Base-by-base conservation (phyloP, 2,888 invertebrate genomes). In the Cheilosia vulpina region DNA sequence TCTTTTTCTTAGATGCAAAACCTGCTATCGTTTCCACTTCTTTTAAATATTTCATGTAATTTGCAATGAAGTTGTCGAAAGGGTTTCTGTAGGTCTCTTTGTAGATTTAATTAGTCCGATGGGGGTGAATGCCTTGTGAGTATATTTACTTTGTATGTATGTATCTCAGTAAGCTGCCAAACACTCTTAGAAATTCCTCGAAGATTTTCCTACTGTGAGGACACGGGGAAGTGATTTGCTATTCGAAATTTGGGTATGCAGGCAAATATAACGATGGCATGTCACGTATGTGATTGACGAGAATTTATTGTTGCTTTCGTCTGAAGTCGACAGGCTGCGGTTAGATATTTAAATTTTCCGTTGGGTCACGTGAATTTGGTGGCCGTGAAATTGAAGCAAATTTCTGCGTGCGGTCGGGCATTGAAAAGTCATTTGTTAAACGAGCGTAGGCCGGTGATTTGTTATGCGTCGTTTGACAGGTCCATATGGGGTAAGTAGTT, bases 201-300 rank as follows among this genome's bases (percentile, higher is more conserved):
- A 53, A 58, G 57, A 69, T 68, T 55, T 68, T 68, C 9, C 60
- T 50, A 1, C 52, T 62, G 53, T 63, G 24, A 21, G 2, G 15
- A 17, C 6, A 34, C 1, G 3, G 24, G 19, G 19, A 53, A 11
- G 62, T 50, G 21, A 72, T 58, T 65, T 78, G 41, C 63, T 52
- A 19, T 21, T 31, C 4, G 11, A 50, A 68, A 78, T 68, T 78
- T 71, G 65, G 65, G 9, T 9, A 31, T 1, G 9, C 7, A 31
- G 65, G 77, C 77, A 71, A 69, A 82, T 62, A 50, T 34, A 60
- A 66, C n/a, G 68, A 45, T 75, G 79, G 60, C 63, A 63, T 75
- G 80, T 84, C 88, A 88, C 90, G 90, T 89, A 88, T 90, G 90
- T 89, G 89, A 89, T 89, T 89, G 90, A 90, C 89, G 88, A 87